Evolutionary conservation across 2,888 invertebrate species (phyloP), one percentile per base, ranked within the genome.

Genomic region (Leptogaster cylindrica): DNA sequence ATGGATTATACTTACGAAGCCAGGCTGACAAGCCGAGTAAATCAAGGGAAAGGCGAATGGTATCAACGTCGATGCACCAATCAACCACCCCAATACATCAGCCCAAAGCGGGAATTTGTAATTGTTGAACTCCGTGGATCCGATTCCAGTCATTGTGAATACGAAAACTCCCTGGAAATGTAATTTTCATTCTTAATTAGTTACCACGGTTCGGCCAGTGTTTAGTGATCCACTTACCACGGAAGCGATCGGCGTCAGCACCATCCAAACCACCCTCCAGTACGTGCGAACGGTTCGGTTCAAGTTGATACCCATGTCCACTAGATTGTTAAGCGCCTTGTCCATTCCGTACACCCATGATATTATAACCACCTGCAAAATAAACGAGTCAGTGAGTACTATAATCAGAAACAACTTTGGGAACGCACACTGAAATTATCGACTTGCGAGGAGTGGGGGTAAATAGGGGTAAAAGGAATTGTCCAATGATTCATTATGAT

Each of bases 201-300:
- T 16, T 14, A 8, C 39, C 39, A 2, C 20, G 10, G 31, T n/a
- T 16, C 14, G 16, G 18, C 27, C 20, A 16, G 44, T 20, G 31
- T 28, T 28, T 18, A 16, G 3, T 4, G 14, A 16, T 4, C n/a
- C 33, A 68, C 88, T 86, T 82, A 93, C 92, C 76, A 90, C 36
- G 69, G 91, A 85, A 25, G 87, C 84, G 12, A 86, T 39, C 2
- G 93, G 93, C 10, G 90, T 87, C 1, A 90, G 77, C 65, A 88
- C 82, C 20, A 85, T 85, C 92, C 92, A 93, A 44, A 86, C 85
- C 16, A 84, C 74, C 79, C 85, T 87, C 93, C 93, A 93, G 75
- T 89, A 89, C 70, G 81, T 81, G 33, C 82, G 79, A 3, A 86
- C 81, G 1, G 85, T 77, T 66, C 82, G 84, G 69, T 86, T 84